Percentiles rank a stretch among this genome's conserved stretches.
Evolutionary conservation across 2,888 invertebrate species (phyloP).

Genomic region (Apeira syringaria): DNA sequence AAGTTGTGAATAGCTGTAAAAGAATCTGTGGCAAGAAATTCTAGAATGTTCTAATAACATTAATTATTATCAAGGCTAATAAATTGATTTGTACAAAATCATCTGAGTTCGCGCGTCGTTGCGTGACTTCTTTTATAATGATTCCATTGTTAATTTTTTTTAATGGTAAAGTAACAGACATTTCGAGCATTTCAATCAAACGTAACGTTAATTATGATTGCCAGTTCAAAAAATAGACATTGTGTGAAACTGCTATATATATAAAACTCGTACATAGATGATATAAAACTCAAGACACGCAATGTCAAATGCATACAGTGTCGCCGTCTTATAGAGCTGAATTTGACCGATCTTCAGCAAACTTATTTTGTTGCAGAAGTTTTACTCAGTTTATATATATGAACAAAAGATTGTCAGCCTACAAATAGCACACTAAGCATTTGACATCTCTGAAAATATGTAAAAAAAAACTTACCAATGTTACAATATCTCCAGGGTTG

Average conservation of each 20-base stretch:
- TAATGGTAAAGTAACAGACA: conserved; percentile 4
- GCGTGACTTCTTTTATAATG: conserved; percentile 6
- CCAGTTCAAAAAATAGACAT: conserved; percentile 12
- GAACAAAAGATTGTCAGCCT: neutral
- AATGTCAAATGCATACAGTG: conserved; percentile 17
- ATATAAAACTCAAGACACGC: neutral
- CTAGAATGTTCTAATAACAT: too few species aligned
- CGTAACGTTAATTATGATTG: conserved; percentile 7
- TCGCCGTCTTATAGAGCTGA: conserved; percentile 3
- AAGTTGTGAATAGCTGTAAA: too few species aligned
- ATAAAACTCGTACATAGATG: neutral
- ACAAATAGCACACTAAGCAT: conserved; percentile 2
- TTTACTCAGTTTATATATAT: neutral
- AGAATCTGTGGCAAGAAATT: too few species aligned
- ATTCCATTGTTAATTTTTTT: conserved; percentile 17
- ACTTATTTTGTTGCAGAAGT: neutral
- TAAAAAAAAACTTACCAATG: conserved; percentile 86
- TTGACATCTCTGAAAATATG: conserved; percentile 10
- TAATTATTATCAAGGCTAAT: neutral
- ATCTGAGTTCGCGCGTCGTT: neutral
- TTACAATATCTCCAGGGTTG: conserved; percentile 88
- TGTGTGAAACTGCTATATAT: conserved; percentile 19
- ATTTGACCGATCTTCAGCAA: neutral
- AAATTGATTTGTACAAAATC: neutral
- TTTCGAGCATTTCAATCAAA: conserved; percentile 16